phyloP scores from a whole-genome alignment of 1,140 invertebrate genomes.

The Charaxes varanes region DNA sequence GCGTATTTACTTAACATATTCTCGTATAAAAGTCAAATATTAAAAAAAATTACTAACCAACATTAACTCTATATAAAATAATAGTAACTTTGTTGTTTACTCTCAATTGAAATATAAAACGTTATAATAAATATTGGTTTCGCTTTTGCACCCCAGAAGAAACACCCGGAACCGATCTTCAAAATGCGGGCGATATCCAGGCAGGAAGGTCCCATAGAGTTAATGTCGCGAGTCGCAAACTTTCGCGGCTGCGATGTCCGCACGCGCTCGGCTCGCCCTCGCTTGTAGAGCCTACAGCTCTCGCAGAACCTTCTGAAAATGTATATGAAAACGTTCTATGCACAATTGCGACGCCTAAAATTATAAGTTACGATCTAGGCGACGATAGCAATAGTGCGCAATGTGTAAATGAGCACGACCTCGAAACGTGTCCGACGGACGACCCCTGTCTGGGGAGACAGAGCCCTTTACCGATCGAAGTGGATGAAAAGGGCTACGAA shows the following conservation, averaged over 20 bases:
- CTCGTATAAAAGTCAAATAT: conserved; percentile 12
- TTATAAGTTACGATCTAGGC: conserved; percentile 13
- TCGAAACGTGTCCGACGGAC: too few species aligned
- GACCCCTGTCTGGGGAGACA: too few species aligned
- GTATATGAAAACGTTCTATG: conserved; percentile 55
- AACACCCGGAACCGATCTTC: conserved; percentile 67
- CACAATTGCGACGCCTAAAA: conserved; percentile 25
- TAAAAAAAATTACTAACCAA: conserved; percentile 25
- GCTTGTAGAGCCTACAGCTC: conserved; percentile 17
- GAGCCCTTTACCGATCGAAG: too few species aligned
- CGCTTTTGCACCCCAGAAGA: conserved; percentile 71
- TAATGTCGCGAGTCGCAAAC: conserved; percentile 50
- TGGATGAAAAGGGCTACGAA: conserved; percentile 44
- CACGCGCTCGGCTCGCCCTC: conserved; percentile 42
- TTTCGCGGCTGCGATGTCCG: conserved; percentile 49
- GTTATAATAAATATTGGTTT: conserved; percentile 39
- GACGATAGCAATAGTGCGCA: conserved; percentile 13
- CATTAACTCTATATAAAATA: conserved; percentile 14
- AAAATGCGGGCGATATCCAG: conserved; percentile 65
- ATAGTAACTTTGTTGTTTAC: conserved; percentile 14
- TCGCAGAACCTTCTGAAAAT: conserved; percentile 20
- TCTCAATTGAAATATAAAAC: conserved; percentile 20
- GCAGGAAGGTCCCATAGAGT: conserved; percentile 68
- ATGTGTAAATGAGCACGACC: too few species aligned
- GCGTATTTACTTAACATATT: conserved; percentile 40